Evolutionary conservation across 2,888 invertebrate genomes (phyloP).

Genomic region (Hyles lineata): DNA sequence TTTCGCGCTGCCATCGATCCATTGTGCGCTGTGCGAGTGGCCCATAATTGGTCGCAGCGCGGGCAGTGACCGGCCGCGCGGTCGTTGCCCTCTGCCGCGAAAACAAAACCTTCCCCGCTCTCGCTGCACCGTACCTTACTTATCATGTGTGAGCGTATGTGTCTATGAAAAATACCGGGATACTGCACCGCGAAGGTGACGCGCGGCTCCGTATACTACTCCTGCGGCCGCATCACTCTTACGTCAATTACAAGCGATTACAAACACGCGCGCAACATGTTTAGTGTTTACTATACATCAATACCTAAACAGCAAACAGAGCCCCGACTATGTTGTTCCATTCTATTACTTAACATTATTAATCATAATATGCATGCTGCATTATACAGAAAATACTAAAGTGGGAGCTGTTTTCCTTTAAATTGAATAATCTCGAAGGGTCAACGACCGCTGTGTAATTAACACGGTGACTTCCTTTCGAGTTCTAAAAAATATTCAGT

Average conservation of each 20-base stretch:
- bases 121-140: conserved; percentile 50
- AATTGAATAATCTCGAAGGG: conserved; percentile 59
- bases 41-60: conserved; percentile 84
- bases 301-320: not conserved
- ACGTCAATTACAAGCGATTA: conserved; percentile 1
- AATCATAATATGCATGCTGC: not conserved
- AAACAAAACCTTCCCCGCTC: conserved; percentile 77
- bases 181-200: not conserved
- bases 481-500: conserved; percentile 60
- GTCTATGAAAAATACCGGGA: not conserved
- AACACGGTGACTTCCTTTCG: conserved; percentile 75
- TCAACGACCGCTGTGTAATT: conserved; percentile 70
- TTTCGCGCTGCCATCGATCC: conserved; percentile 84
- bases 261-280: not conserved
- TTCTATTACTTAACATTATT: not conserved
- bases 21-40: conserved; percentile 85
- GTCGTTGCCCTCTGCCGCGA: conserved; percentile 78
- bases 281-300: not conserved
- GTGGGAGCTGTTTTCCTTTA: conserved; percentile 34
- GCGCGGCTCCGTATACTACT: not conserved
- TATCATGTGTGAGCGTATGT: conserved; percentile 32
- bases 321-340: not conserved
- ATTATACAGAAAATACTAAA: not conserved
- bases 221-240: not conserved
- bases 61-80: conserved; percentile 82